Conservation (phyloP, 1,140 invertebrate genomes). For the Thaumatotibia leucotreta region DNA sequence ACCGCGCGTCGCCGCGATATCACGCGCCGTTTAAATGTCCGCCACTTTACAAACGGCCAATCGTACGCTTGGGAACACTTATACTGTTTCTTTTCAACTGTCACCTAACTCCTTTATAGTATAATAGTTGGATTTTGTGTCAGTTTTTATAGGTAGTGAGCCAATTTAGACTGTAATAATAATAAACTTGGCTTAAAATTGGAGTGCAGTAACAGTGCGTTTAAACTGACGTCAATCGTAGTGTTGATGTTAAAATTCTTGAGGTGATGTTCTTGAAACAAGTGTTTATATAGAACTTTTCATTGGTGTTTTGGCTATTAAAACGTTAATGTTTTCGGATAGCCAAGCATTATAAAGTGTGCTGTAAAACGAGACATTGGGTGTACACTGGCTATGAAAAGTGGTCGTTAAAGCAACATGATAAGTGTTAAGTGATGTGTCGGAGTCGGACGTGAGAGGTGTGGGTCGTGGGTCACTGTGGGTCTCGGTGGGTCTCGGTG, state of each 20-base stretch:
- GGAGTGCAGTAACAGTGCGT: not conserved
- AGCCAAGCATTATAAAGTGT: not conserved
- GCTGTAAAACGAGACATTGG: too few species aligned
- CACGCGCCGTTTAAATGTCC: not conserved
- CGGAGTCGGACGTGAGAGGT: not conserved
- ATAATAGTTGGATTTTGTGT: not conserved
- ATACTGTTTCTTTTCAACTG: not conserved
- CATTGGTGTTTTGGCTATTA: not conserved
- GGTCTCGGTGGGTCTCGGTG: constrained; percentile 36
- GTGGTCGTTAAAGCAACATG: not conserved
- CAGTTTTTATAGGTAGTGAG: not conserved
- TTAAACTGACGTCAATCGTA: not conserved
- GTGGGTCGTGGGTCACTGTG: constrained; percentile 21
- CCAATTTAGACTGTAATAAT: not conserved
- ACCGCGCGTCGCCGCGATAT: not conserved
- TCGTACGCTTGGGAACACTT: not conserved
- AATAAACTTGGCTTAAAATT: not conserved
- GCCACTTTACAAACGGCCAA: not conserved
- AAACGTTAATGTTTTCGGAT: not conserved
- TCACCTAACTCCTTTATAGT: not conserved
- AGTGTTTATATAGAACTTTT: not conserved
- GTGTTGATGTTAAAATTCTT: not conserved
- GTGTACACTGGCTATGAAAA: not conserved
- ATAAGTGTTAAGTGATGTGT: not conserved
- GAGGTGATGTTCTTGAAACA: not conserved